phyloP scores from a whole-genome alignment of 1,140 invertebrate genomes.

The Drosophila paulistorum region DNA sequence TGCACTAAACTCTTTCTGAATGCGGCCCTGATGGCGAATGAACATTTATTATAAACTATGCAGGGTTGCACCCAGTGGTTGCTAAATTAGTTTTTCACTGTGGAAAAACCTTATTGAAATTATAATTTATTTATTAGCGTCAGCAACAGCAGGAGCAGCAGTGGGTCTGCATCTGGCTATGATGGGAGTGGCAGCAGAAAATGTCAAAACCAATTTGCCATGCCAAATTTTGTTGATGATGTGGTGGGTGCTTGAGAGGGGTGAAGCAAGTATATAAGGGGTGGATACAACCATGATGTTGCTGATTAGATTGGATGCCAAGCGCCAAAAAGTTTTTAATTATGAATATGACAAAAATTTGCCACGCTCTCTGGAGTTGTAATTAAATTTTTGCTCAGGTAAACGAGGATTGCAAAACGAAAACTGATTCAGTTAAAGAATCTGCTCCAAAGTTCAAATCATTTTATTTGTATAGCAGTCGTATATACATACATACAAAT shows the following conservation, averaged over 20 bases:
- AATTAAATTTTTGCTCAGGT: conserved; percentile 63
- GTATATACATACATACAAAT: not conserved
- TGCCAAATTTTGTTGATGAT: conserved; percentile 42
- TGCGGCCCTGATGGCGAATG: not conserved
- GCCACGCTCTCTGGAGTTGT: conserved; percentile 46
- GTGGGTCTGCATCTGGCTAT: not conserved
- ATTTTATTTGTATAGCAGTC: conserved; percentile 18
- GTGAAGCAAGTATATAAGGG: too few species aligned
- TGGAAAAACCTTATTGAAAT: conserved; percentile 68
- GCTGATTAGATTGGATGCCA: conserved; percentile 68
- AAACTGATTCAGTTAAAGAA: conserved; percentile 11
- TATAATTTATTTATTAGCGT: conserved; percentile 72
- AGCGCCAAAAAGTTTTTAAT: conserved; percentile 67
- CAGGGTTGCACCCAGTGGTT: conserved; percentile 5
- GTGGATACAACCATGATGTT: conserved; percentile 3
- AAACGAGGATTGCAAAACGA: conserved; percentile 44
- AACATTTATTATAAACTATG: not conserved
- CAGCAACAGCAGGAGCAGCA: conserved; percentile 5
- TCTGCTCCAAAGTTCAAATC: conserved; percentile 33
- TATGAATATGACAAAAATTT: conserved; percentile 63
- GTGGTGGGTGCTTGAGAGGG: too few species aligned
- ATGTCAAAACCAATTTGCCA: conserved; percentile 67
- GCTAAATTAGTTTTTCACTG: conserved; percentile 57
- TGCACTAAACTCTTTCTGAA: not conserved
- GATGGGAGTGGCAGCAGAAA: conserved; percentile 41